A percentile compares a stretch with the other conserved stretches of the same genome.
Evolutionary conservation across 2,888 invertebrate genomes (phyloP).

Genomic region (Coelinius sp.): DNA sequence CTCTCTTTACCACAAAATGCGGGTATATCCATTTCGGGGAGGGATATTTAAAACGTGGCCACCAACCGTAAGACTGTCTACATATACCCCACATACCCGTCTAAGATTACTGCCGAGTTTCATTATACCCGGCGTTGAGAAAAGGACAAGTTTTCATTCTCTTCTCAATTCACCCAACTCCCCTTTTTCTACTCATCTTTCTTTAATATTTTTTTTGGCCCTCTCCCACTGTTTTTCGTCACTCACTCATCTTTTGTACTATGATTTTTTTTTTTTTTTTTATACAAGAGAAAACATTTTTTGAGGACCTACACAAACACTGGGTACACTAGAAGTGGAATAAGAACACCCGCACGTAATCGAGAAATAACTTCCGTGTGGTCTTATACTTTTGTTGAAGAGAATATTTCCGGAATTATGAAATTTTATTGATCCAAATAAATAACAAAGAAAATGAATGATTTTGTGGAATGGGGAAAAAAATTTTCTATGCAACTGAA

Average conservation of each 20-base stretch:
- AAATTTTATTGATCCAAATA: not conserved
- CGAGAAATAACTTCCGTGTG: slow-evolving; percentile 35
- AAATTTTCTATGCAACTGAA: not conserved
- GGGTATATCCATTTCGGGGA: slow-evolving; percentile 63
- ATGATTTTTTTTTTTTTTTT: slow-evolving; percentile 26
- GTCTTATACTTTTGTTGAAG: slow-evolving; percentile 14
- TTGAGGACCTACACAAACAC: slow-evolving; percentile 12
- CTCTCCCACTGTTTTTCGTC: not conserved
- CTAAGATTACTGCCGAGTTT: slow-evolving; percentile 64
- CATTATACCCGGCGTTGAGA: slow-evolving; percentile 56
- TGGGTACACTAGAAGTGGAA: slow-evolving; percentile 27
- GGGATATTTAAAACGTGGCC: slow-evolving; percentile 60
- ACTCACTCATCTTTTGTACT: slow-evolving; percentile 25
- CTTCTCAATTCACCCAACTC: not conserved
- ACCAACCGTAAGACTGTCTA: slow-evolving; percentile 50
- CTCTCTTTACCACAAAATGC: slow-evolving; percentile 34
- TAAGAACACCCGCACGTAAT: slow-evolving; percentile 36
- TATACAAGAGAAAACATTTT: slow-evolving; percentile 29
- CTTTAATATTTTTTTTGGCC: not conserved
- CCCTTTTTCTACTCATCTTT: slow-evolving; percentile 10
- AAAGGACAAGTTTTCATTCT: slow-evolving; percentile 25
- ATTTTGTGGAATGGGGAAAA: not conserved
- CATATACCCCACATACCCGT: slow-evolving; percentile 49
- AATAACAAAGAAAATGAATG: not conserved
- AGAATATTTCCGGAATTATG: not conserved